Evolutionary conservation across 2,797 vertebrate genomes (phyloP).

Genomic region (Naso thynnoides): DNA sequence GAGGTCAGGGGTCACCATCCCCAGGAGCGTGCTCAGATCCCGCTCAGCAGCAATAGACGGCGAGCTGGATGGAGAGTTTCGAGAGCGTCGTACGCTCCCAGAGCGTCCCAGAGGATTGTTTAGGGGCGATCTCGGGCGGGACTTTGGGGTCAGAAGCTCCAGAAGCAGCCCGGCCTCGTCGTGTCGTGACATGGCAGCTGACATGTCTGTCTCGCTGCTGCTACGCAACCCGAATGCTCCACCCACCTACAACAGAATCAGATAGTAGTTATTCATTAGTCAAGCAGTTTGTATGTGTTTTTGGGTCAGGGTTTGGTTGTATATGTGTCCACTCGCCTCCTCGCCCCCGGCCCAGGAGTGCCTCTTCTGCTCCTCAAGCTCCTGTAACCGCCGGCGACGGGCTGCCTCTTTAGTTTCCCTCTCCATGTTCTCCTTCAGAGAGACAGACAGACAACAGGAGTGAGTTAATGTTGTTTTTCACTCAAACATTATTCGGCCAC

Average conservation of each 20-base stretch:
- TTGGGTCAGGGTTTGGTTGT: neutral
- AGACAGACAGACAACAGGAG: neutral
- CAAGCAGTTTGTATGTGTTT: neutral
- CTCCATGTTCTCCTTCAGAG: constrained; percentile 89
- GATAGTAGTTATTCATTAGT: fast-evolving
- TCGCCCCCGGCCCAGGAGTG: constrained; percentile 89
- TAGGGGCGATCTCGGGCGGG: constrained; percentile 49
- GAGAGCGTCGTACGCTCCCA: constrained; percentile 84
- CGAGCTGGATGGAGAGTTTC: constrained; percentile 68
- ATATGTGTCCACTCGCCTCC: constrained; percentile 51
- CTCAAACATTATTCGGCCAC: too few relatives aligned
- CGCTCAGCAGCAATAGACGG: constrained; percentile 74
- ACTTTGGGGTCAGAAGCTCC: constrained; percentile 82
- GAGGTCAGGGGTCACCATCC: constrained; percentile 57
- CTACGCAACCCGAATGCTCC: constrained; percentile 83
- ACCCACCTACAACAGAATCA: constrained; percentile 49
- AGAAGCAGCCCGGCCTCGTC: constrained; percentile 79
- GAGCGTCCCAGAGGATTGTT: constrained; percentile 78
- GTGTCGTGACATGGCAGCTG: constrained; percentile 70
- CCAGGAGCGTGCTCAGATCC: constrained; percentile 85
- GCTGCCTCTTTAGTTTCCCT: constrained; percentile 86
- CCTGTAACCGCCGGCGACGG: constrained; percentile 81
- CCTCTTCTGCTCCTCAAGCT: constrained; percentile 88
- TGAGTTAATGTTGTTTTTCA: neutral
- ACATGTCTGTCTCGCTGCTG: constrained; percentile 91